Evolutionary conservation across 2,888 invertebrate genomes (phyloP).

Genomic region (Aphidoletes aphidimyza): DNA sequence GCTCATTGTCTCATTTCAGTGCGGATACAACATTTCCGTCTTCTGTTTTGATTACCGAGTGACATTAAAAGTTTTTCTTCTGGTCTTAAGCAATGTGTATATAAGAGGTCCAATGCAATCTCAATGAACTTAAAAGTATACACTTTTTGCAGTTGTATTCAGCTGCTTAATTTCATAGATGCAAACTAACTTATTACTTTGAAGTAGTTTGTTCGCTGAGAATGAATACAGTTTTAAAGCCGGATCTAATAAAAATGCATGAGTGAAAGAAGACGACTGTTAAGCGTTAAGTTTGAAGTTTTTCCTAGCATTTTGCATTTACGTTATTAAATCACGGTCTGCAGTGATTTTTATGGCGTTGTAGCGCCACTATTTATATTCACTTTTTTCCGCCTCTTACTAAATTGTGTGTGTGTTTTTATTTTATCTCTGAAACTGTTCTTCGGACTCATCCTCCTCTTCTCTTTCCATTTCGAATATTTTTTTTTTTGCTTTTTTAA

Average conservation of each 20-base stretch:
- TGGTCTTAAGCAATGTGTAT: background rate
- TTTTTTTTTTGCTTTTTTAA: background rate
- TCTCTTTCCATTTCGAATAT: background rate
- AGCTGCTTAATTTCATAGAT: slow-evolving; percentile 14
- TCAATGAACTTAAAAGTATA: background rate
- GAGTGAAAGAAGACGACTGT: background rate
- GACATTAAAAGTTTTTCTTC: slow-evolving; percentile 15
- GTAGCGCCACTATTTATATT: background rate
- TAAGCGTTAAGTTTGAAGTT: background rate
- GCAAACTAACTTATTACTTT: slow-evolving; percentile 44
- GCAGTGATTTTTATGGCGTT: background rate
- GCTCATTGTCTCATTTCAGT: background rate
- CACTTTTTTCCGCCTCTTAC: background rate
- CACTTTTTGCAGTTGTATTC: background rate
- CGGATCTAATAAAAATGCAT: background rate
- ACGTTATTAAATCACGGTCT: background rate
- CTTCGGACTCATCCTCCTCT: background rate
- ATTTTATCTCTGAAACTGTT: no score
- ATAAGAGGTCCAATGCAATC: background rate
- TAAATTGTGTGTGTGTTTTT: background rate
- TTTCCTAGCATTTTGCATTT: background rate
- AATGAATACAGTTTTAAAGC: background rate
- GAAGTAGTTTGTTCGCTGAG: slow-evolving; percentile 3
- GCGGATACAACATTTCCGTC: background rate
- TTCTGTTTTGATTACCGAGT: slow-evolving; percentile 7